Conservation (phyloP, 2,888 invertebrate genomes). For the Pimpla rufipes region DNA sequence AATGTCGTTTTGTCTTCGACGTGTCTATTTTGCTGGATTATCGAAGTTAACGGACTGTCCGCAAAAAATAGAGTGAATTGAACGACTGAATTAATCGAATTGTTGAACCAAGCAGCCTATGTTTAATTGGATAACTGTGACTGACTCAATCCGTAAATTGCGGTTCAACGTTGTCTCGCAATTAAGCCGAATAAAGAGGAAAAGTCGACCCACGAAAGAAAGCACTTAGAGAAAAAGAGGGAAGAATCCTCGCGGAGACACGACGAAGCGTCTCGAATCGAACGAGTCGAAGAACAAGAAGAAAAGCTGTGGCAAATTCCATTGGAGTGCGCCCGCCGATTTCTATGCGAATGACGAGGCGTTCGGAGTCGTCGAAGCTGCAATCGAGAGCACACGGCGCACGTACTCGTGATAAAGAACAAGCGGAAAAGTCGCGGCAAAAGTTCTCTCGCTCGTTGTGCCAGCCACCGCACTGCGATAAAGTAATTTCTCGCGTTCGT, state of each 20-base stretch:
- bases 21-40: background rate
- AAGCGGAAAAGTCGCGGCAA: slow-evolving; percentile 28
- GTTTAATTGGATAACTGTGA: background rate
- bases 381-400: slow-evolving; percentile 34
- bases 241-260: slow-evolving; percentile 21
- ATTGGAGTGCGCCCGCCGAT: slow-evolving; percentile 38
- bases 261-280: slow-evolving; percentile 39
- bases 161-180: background rate
- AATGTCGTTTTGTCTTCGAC: background rate
- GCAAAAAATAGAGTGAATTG: background rate
- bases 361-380: slow-evolving; percentile 38
- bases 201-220: slow-evolving; percentile 1
- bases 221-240: background rate
- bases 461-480: slow-evolving; percentile 3
- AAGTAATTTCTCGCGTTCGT: slow-evolving; percentile 1
- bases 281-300: background rate
- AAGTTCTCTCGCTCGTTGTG: slow-evolving; percentile 8
- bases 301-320: slow-evolving; percentile 19
- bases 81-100: background rate
- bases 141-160: slow-evolving; percentile 5
- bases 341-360: slow-evolving; percentile 65
- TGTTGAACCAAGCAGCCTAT: background rate
- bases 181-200: slow-evolving; percentile 14
- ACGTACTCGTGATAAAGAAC: slow-evolving; percentile 13
- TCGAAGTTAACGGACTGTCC: background rate